Conservation (phyloP, 2,113 vertebrate genomes). For the Hipposideros armiger region DNA sequence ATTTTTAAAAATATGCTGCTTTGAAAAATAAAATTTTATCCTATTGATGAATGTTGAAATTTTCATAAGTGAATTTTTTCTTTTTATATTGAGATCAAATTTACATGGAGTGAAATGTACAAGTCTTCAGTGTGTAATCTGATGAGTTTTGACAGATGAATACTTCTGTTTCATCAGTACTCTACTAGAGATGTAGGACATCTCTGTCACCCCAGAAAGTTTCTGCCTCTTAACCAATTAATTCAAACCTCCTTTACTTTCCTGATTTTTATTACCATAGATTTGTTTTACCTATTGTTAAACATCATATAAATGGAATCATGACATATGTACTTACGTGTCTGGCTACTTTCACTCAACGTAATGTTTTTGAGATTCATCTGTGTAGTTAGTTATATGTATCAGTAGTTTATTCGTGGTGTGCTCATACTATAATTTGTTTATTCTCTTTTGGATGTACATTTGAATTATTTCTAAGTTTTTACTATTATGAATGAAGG, state of each 20-base stretch:
- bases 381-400: background rate
- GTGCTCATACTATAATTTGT: background rate
- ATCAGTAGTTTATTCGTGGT: background rate
- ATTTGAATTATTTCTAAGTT: background rate
- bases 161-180: background rate
- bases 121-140: background rate
- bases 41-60: constrained; percentile 66
- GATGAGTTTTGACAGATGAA: constrained; percentile 23
- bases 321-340: background rate
- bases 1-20: constrained; percentile 70
- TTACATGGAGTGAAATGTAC: background rate
- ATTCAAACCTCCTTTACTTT: background rate
- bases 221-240: background rate
- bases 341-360: background rate
- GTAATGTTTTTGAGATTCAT: background rate
- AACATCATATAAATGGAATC: background rate
- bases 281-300: background rate
- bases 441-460: background rate
- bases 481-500: background rate
- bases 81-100: constrained; percentile 28
- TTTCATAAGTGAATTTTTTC: constrained; percentile 15
- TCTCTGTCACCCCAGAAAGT: background rate
- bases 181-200: background rate
- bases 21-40: constrained; percentile 72
- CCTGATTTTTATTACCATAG: background rate